A percentile compares a stretch with the other conserved stretches of the same genome.
These are phyloP conservation scores for Sander vitreus DNA, from an alignment of 2,113 vertebrate genomes.

Conservation along the genomic window DNA sequence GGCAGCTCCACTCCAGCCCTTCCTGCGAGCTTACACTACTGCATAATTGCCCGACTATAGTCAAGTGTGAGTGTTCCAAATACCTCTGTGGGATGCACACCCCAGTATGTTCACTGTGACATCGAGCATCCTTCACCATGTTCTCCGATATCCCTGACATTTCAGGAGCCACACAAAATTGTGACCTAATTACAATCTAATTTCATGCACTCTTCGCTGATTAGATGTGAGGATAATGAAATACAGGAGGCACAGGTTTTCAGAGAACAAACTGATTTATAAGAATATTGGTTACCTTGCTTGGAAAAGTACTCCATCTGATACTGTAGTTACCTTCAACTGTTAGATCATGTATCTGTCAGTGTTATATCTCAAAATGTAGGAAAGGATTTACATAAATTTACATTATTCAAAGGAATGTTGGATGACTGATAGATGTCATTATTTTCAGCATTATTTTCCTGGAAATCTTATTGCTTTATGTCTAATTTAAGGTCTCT, in stretches of 20 bases:
- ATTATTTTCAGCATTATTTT: neutral
- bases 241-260: slow-evolving; percentile 5
- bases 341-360: neutral
- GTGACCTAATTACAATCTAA: slow-evolving; percentile 44
- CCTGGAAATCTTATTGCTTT: neutral
- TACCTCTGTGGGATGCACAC: slow-evolving; percentile 12
- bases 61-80: neutral
- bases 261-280: slow-evolving; percentile 1
- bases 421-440: neutral
- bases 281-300: neutral
- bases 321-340: neutral
- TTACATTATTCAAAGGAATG: neutral
- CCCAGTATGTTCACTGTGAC: neutral
- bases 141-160: slow-evolving; percentile 31
- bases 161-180: slow-evolving; percentile 29
- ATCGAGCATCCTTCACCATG: neutral
- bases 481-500: neutral
- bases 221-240: slow-evolving; percentile 29
- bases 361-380: too few relatives aligned
- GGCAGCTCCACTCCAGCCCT: slow-evolving; percentile 41
- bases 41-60: slow-evolving; percentile 36
- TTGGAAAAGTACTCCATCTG: neutral
- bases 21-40: slow-evolving; percentile 12
- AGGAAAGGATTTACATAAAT: neutral
- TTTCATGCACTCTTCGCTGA: slow-evolving; percentile 39